Base-by-base conservation (phyloP, 2,113 vertebrate genomes). In the Aspidoscelis tigris region DNA sequence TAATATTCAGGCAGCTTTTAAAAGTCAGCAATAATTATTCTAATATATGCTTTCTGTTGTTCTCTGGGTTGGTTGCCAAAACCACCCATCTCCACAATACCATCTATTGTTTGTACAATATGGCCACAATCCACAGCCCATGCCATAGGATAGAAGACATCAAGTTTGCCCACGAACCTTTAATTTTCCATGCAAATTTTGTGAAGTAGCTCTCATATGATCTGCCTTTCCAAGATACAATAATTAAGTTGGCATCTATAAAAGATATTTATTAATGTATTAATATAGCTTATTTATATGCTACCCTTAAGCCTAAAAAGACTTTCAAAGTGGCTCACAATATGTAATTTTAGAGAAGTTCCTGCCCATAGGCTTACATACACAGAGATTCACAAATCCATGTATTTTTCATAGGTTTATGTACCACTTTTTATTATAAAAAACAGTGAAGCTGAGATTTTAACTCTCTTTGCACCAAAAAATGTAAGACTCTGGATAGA, bases 1-100 rank as follows among this genome's bases (percentile, higher is more conserved):
- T 78, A 78, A 78, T 71, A 78, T 71, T 84, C 82, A 78, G 66
- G 53, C 53, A 78, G 83, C 76, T 78, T 84, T 84, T 83, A 76
- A 68, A 64, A 84, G 39, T 84, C 68, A 78, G 53, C 41, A 84
- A 78, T 71, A 78, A 84, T 84, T 71, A 78, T 78, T 84, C 78
- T 78, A 84, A 84, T 72, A 53, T 84, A 78, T 78, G 76, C 53
- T 84, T 69, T 84, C 83, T 78, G 65, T 69, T 71, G 53, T 71
- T 71, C 83, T 41, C 53, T 78, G 75, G 83, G 76, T 72, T 78
- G 68, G 20, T 78, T 84, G 68, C 76, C 83, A 78, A 76, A 71
- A 72, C 78, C 76, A 64, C 68, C 53, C 53, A 84, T 39, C 41
- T 64, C 24, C 22, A 78, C 20, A 78, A 84, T 78, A 72, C 24